Base-by-base conservation (phyloP, 1,140 invertebrate species). In the Cataglyphis hispanica region DNA sequence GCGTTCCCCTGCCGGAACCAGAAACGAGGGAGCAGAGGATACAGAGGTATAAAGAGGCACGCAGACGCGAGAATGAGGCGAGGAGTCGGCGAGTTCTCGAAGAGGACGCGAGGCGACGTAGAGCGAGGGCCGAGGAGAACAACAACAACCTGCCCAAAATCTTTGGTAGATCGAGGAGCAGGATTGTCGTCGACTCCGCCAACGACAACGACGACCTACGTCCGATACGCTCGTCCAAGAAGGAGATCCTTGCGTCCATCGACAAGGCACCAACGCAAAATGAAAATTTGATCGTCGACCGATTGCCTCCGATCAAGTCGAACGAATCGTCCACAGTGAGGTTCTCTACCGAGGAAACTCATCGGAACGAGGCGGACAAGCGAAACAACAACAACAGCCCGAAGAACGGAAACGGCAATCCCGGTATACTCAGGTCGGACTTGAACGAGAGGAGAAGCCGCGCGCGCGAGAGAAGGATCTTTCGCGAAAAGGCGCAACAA, bases 1-100 rank as follows among this genome's bases (percentile, higher is more conserved):
- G 77, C 56, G 53, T 88, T 37, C 27, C 78, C 6, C 8, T 91
- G 0, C 87, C 91, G 1, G 93, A 93, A 56, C 88, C 93, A 0
- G 92, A 94, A 53, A 95, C 94, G 5, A 78, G 93, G 0, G 94
- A 95, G n/a, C 94, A 94, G 22, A 91, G 94, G 37, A 94, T 95
- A 25, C 92, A 95, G 64, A 91, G 94, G 56, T 95, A 95, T 85
- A 95, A 95, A 63, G 94, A 95, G 40, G 92, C 93, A 0, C 88
- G 94, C 4, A 90, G 94, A 77, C 90, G 94, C 0, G 94, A 95
- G 67, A 93, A 95, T 76, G 93, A 95, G 61, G 94, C 94, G 6
- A 89, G 94, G 25, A 93, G 92, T 25, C 90, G 90, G 1, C 84
- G 92, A 11, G 93, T 95, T 0, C 75, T 95, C 2, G 94, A 95